A percentile compares a stretch with the other conserved stretches of the same genome.
phyloP scores from a whole-genome alignment of 1,140 invertebrate genomes.

The Zelostemma sp. region DNA sequence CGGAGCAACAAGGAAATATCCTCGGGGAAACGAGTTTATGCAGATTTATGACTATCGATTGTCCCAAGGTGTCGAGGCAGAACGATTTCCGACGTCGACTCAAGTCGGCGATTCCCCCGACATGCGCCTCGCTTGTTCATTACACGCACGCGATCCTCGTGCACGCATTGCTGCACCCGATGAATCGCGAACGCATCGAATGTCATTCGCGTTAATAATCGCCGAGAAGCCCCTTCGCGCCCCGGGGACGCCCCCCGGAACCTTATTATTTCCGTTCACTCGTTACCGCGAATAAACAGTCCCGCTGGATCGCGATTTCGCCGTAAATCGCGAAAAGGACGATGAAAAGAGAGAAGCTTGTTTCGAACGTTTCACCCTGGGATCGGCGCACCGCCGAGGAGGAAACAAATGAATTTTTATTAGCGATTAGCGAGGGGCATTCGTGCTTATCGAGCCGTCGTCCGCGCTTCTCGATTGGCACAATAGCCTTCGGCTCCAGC shows the following conservation, averaged over 20 bases:
- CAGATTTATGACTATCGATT: conserved; percentile 56
- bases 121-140: conserved; percentile 41
- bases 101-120: conserved; percentile 43
- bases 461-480: conserved; percentile 56
- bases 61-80: conserved; percentile 55
- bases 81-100: conserved; percentile 56
- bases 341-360: no score
- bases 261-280: no score
- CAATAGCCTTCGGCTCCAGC: conserved; percentile 58
- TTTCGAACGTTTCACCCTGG: conserved; percentile 22
- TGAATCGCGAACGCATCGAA: conserved; percentile 44
- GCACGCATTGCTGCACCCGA: conserved; percentile 43
- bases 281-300: no score
- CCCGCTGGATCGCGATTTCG: no score
- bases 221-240: not conserved
- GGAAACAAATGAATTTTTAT: conserved; percentile 67
- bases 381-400: conserved; percentile 42
- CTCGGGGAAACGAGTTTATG: conserved; percentile 45
- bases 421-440: conserved; percentile 47
- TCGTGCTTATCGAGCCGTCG: conserved; percentile 53
- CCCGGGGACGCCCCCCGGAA: no score
- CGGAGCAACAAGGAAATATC: conserved; percentile 41
- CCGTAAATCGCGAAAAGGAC: no score
- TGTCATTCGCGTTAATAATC: conserved; percentile 3
- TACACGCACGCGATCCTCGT: conserved; percentile 47